phyloP scores from a whole-genome alignment of 2,888 invertebrate species.

The Saturnia pavonia region DNA sequence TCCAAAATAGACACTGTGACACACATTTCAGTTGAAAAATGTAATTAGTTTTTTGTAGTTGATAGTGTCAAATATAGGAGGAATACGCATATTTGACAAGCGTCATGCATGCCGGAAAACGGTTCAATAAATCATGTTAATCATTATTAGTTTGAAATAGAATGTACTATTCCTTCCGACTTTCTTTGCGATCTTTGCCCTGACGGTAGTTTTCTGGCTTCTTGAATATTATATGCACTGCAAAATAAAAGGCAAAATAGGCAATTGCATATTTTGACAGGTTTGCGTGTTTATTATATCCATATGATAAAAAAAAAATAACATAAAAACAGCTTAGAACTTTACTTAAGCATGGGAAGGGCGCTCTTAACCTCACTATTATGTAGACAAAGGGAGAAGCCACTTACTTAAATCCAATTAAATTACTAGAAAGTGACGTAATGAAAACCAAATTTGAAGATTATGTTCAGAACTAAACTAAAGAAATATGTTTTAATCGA shows the following conservation, averaged over 20 bases:
- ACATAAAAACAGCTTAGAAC: too few relatives aligned
- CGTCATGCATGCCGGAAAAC: constrained; percentile 3
- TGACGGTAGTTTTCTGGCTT: not conserved
- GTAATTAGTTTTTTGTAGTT: not conserved
- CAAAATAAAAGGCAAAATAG: not conserved
- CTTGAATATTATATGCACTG: not conserved
- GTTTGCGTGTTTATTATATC: not conserved
- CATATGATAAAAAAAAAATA: too few relatives aligned
- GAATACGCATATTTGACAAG: not conserved
- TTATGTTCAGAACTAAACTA: not conserved
- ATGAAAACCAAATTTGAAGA: not conserved
- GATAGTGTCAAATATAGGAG: not conserved
- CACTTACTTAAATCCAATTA: not conserved
- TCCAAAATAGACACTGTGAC: not conserved
- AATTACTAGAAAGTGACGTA: not conserved
- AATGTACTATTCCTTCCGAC: constrained; percentile 8
- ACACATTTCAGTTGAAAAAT: not conserved
- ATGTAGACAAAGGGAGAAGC: not conserved
- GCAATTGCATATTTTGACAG: not conserved
- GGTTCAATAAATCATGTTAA: constrained; percentile 2
- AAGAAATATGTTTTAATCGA: too few relatives aligned
- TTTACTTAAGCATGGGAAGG: too few relatives aligned
- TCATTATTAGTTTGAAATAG: not conserved
- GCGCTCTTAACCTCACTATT: not conserved
- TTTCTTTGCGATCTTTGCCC: constrained; percentile 5